These are phyloP conservation scores for Odontothrips loti DNA, from an alignment of 2,888 invertebrate species.

Conservation along the genomic window DNA sequence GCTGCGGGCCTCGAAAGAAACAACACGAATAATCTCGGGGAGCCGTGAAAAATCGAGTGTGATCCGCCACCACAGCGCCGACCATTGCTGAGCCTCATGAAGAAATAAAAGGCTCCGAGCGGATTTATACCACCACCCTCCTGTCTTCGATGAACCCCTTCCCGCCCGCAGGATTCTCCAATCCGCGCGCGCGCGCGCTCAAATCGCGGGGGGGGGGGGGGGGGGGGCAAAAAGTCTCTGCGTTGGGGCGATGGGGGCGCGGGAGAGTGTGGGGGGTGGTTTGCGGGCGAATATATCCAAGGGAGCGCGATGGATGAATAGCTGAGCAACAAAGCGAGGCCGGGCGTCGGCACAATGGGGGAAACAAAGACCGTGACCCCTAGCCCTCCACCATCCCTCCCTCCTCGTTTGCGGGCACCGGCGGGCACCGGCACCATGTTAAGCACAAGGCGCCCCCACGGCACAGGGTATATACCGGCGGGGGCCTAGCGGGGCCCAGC, in stretches of 20 bases:
- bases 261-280: neutral
- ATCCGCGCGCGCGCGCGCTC: too few species aligned
- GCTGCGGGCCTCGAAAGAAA: too few species aligned
- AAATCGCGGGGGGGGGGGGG: neutral
- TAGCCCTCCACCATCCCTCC: neutral
- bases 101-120: too few species aligned
- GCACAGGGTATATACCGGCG: too few species aligned
- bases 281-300: neutral
- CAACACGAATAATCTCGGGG: too few species aligned
- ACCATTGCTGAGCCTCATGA: too few species aligned
- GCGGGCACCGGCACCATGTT: neutral
- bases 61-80: too few species aligned
- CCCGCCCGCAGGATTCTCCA: too few species aligned
- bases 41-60: too few species aligned
- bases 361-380: conserved; percentile 13
- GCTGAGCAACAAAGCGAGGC: conserved; percentile 13
- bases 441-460: conserved; percentile 12
- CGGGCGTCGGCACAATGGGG: conserved; percentile 4
- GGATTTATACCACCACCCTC: too few species aligned
- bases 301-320: conserved; percentile 11
- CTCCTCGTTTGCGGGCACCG: conserved; percentile 5
- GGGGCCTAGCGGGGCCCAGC: too few species aligned
- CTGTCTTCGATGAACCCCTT: too few species aligned
- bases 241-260: neutral
- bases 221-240: neutral